These are phyloP conservation scores for Coregonus clupeaformis DNA, from an alignment of 2,113 vertebrate species.

Conservation along the genomic window DNA sequence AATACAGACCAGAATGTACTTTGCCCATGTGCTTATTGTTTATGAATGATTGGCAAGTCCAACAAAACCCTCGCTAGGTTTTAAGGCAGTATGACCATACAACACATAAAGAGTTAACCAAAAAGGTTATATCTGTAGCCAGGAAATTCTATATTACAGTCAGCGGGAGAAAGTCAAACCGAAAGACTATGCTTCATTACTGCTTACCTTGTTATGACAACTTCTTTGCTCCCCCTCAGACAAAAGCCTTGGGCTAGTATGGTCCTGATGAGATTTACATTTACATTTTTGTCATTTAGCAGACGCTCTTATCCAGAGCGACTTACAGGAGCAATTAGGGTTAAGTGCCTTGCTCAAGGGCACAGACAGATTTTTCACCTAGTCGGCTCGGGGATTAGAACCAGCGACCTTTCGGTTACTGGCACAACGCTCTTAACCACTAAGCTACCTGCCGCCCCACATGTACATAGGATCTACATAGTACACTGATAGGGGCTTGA, in stretches of 20 bases:
- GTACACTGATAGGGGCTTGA: no score
- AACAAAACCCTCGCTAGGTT: neutral
- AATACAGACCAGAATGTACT: neutral
- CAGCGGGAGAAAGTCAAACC: neutral
- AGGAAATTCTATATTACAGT: neutral
- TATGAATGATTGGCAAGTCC: neutral
- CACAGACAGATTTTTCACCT: no score
- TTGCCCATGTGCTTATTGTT: neutral
- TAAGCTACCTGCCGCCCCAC: no score
- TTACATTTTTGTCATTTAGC: no score
- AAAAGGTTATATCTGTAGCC: neutral
- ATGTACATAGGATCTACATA: neutral
- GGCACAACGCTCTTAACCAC: no score
- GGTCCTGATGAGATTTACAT: neutral
- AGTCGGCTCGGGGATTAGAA: no score
- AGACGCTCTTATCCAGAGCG: no score
- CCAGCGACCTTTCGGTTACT: no score
- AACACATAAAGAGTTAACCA: neutral
- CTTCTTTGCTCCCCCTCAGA: neutral
- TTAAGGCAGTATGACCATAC: neutral
- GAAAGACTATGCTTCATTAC: neutral
- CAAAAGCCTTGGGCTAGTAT: neutral
- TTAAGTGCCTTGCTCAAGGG: no score
- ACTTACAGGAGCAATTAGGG: no score
- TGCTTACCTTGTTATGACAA: no score